A percentile compares a stretch with the other conserved stretches of the same genome.
phyloP scores from a whole-genome alignment of 2,113 vertebrate species.

The Pseudorhombus dupliciocellatus region DNA sequence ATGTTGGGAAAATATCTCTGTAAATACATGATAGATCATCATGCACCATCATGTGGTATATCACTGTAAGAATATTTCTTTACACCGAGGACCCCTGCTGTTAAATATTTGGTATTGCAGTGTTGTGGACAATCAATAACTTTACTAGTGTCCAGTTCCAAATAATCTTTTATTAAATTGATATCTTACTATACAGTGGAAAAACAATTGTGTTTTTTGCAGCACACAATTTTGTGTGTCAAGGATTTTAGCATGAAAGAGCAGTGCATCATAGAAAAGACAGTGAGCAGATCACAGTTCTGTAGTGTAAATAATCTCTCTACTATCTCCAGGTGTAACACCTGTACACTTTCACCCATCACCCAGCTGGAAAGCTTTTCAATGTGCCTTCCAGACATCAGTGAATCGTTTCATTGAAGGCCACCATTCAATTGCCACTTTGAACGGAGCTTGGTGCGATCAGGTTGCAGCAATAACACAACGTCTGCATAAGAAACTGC shows the following conservation, averaged over 20 bases:
- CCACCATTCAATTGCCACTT: conserved; percentile 26
- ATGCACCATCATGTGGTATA: background rate
- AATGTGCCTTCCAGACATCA: conserved; percentile 18
- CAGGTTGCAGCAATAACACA: conserved; percentile 2
- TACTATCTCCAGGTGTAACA: conserved; percentile 10
- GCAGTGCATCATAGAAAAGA: conserved; percentile 64
- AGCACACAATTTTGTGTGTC: conserved; percentile 47
- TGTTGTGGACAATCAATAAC: background rate
- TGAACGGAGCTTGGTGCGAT: conserved; percentile 40
- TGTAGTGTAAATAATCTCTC: conserved; percentile 43
- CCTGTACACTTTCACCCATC: background rate
- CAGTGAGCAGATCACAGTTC: conserved; percentile 54
- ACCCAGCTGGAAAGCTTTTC: conserved; percentile 5
- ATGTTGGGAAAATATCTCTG: background rate
- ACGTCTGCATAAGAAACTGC: background rate
- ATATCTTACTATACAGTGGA: conserved; percentile 51
- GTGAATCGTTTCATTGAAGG: conserved; percentile 39
- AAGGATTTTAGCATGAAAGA: conserved; percentile 46
- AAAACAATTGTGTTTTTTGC: conserved; percentile 26
- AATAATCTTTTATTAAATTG: conserved; percentile 67
- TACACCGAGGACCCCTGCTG: conserved; percentile 44
- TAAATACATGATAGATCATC: background rate
- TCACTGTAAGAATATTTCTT: background rate
- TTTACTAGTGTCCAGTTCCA: conserved; percentile 35
- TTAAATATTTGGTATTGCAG: conserved; percentile 8